Percentiles rank a stretch among this genome's conserved stretches.
These are phyloP conservation scores for Centropus bengalensis DNA, from an alignment of 2,113 vertebrate species.

Conservation along the genomic window DNA sequence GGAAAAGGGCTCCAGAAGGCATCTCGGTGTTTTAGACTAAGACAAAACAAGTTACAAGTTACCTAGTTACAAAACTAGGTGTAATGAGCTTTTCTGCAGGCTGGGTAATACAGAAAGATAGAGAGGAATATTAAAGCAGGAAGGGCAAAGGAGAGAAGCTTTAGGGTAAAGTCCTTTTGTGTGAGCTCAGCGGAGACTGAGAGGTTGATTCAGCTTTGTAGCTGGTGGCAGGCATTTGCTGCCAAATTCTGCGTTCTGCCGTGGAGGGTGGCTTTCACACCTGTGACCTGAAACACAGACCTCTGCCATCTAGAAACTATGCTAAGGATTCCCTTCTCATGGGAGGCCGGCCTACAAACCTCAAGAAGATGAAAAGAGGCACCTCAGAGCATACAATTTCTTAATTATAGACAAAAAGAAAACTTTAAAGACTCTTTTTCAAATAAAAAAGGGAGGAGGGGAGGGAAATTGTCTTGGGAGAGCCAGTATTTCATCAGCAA, in stretches of 20 bases:
- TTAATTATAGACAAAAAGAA: slow-evolving; percentile 18
- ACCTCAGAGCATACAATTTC: neutral
- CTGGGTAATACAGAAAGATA: neutral
- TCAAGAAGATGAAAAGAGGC: neutral
- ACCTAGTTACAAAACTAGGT: too few relatives aligned
- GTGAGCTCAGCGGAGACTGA: neutral
- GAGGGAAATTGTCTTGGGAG: neutral
- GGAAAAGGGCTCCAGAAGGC: neutral
- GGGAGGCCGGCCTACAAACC: neutral
- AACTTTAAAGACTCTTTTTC: neutral
- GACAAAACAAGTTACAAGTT: too few relatives aligned
- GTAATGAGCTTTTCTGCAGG: neutral
- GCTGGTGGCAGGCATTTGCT: neutral
- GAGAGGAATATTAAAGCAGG: neutral
- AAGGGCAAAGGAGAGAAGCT: neutral
- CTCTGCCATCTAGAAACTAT: fast-evolving
- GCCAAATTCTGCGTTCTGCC: neutral
- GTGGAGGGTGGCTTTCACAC: neutral
- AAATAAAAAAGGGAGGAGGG: neutral
- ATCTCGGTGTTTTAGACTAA: neutral
- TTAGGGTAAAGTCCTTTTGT: neutral
- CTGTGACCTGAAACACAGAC: neutral
- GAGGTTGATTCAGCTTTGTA: neutral
- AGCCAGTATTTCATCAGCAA: slow-evolving; percentile 3
- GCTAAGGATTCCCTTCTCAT: neutral